Evolutionary conservation across 2,113 vertebrate genomes (phyloP).

Genomic region (Pachyramphus minor): DNA sequence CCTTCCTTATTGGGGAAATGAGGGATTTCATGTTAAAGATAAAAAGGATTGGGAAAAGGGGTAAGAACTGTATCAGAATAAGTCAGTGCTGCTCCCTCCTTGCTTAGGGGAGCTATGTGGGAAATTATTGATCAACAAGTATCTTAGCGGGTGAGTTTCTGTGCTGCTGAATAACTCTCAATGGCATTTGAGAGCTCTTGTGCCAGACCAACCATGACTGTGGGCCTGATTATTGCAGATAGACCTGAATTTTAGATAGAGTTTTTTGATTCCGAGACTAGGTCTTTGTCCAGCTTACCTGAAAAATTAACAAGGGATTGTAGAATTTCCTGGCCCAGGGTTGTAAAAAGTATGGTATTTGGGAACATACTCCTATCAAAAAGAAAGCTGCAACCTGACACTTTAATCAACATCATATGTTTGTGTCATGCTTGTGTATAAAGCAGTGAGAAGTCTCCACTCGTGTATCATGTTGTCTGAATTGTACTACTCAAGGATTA

Average conservation of each 20-base stretch:
- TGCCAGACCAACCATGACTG: not conserved
- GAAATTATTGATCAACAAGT: not conserved
- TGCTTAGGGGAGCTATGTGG: not conserved
- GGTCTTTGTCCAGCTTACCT: not conserved
- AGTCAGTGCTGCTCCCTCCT: not conserved
- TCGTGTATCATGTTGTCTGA: not conserved
- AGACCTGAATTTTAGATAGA: not conserved
- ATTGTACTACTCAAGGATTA: not conserved
- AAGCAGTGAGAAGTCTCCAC: not conserved
- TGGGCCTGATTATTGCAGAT: not conserved
- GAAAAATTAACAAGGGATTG: not conserved
- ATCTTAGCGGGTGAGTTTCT: not conserved
- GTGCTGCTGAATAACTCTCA: not conserved
- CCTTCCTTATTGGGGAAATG: not conserved
- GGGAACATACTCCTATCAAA: not conserved
- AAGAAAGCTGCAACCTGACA: not conserved
- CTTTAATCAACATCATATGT: not conserved
- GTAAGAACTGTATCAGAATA: not conserved
- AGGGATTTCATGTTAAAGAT: not conserved
- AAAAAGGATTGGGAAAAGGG: not conserved
- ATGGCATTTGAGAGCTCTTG: not conserved
- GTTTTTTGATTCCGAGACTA: not conserved
- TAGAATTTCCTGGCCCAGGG: not conserved
- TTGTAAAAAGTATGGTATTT: not conserved
- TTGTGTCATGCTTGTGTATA: not conserved